Percentiles rank a stretch among this genome's conserved stretches.
Evolutionary conservation across 2,113 vertebrate species (phyloP).

Genomic region (Eudorcas thomsonii): DNA sequence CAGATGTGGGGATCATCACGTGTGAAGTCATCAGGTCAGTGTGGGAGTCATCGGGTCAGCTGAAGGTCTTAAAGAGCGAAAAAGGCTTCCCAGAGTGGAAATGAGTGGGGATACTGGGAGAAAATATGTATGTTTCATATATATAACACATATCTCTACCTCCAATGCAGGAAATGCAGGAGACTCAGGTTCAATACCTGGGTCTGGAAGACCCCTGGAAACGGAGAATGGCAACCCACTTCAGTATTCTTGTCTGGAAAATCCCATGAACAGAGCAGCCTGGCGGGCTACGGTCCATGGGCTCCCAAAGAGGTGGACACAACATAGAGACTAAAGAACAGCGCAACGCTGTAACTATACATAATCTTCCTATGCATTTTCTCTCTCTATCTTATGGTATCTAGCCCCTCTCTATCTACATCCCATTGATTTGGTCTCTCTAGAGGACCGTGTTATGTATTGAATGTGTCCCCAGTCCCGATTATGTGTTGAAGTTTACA

Average conservation of each 20-base stretch:
- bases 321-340: not conserved
- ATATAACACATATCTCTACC: not conserved
- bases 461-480: not conserved
- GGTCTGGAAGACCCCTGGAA: not conserved
- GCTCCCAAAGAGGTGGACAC: not conserved
- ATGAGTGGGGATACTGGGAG: too few species aligned
- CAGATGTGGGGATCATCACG: not conserved
- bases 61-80: not conserved
- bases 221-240: not conserved
- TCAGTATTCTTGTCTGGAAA: not conserved
- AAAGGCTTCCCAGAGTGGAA: not conserved
- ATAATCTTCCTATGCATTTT: not conserved
- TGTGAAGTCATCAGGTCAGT: not conserved
- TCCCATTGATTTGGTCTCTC: not conserved
- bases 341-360: not conserved
- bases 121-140: not conserved
- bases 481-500: not conserved
- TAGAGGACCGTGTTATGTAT: not conserved
- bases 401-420: not conserved
- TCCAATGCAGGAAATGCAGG: not conserved
- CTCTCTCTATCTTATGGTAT: not conserved
- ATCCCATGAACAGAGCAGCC: not conserved
- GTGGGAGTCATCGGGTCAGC: not conserved
- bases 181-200: not conserved
- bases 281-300: accelerated